These are phyloP conservation scores for Isichthys henryi DNA, from an alignment of 2,113 vertebrate genomes.

Conservation along the genomic window DNA sequence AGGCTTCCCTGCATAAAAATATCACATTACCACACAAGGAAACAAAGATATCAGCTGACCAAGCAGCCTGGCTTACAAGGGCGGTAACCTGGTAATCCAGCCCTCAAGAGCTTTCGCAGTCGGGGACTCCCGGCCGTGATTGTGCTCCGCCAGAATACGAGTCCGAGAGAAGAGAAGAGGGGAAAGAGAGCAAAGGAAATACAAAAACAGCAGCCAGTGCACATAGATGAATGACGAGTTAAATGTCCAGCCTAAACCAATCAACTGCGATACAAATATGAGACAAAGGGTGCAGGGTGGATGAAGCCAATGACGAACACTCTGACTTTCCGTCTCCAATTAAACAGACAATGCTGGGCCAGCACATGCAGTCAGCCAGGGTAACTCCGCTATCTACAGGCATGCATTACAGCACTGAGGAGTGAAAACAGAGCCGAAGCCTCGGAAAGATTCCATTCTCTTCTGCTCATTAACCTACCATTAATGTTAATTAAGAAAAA, in stretches of 20 bases:
- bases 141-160: neutral
- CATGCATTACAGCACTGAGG: neutral
- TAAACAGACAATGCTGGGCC: neutral
- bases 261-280: neutral
- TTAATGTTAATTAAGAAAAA: neutral
- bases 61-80: slow-evolving; percentile 53
- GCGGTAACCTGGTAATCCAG: slow-evolving; percentile 51
- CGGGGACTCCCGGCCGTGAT: neutral
- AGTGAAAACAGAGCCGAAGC: neutral
- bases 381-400: neutral
- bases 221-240: neutral
- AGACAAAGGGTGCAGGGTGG: neutral
- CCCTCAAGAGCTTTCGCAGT: slow-evolving; percentile 9
- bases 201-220: neutral
- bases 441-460: neutral
- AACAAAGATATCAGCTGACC: slow-evolving; percentile 55
- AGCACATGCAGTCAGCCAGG: neutral
- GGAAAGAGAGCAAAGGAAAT: neutral
- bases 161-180: neutral
- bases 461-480: neutral
- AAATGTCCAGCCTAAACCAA: neutral
- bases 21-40: slow-evolving; percentile 71
- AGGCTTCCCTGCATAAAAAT: slow-evolving; percentile 64
- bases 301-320: neutral
- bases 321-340: neutral